Evolutionary conservation across 2,797 vertebrate species (phyloP), one percentile per base, ranked within the genome.

Genomic region (Danio aesculapii): DNA sequence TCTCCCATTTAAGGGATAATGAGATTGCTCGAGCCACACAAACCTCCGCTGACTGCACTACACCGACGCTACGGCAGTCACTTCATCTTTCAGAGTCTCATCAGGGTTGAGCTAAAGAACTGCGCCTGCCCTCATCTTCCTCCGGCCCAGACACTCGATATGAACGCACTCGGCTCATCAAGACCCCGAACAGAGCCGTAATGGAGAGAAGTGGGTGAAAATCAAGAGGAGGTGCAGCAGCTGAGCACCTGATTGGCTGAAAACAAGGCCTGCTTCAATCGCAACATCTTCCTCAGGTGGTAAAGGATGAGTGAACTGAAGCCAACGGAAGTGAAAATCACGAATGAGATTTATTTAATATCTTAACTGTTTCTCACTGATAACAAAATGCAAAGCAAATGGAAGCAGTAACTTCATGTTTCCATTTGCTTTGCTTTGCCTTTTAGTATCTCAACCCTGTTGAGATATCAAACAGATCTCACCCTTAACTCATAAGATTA

Each of bases 281-380:
- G 82, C 63, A 83, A 84, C 84, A 79, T 83, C 85, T 89, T 91
- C 89, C 89, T 93, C 85, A 89, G 89, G 90, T 91, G 90, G 84
- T 81, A 69, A 70, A 83, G 53, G 44, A 81, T 73, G 61, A 53
- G 50, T 73, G 67, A 82, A 61, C 30, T 30, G 30, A 30, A 30
- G 71, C 67, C 67, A 84, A 77, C 84, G 81, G 68, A 74, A 67
- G 82, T 30, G 83, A 84, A 89, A 90, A 87, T 75, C 86, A 77
- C 13, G 6, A 64, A 64, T 44, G 8, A 75, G 21, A 53, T 17
- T 17, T 8, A 3, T 19, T 64, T 21, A 75, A 19, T 19, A 44
- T 66, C 17, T 57, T 30, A 30, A 3, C 30, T 30, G 30, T 30
- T 30, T 30, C 3, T 30, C 3, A 30, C 30, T 1, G 30, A 30